Base-by-base conservation (phyloP, 2,797 vertebrate species). In the Manis javanica region DNA sequence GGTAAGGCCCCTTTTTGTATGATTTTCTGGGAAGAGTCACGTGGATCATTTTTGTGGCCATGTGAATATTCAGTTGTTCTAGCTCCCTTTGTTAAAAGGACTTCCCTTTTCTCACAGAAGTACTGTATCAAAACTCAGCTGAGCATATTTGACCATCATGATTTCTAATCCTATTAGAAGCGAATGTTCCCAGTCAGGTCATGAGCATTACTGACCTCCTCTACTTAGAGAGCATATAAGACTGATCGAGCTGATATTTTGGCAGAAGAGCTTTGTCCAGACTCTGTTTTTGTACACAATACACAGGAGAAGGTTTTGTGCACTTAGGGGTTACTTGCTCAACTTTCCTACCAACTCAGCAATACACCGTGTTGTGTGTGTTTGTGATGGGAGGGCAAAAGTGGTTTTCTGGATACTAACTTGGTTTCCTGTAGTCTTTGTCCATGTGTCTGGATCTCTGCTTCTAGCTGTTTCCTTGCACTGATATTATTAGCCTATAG, bases 81-180 rank as follows among this genome's bases (percentile, higher is more conserved):
- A 78, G 29, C 12, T 86, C 4, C 9, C 19, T 79, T 75, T 79
- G 14, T 77, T 68, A n/a, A 85, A 86, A 91, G 83, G 13, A 72
- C 49, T 63, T 91, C 66, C 42, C 42, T 86, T 89, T 83, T 21
- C 37, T 29, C 29, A 21, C 66, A 75, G 59, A 87, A 84, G 84
- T 84, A 81, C 13, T 87, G 93, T 66, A n/a, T 87, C 18, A 89
- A 86, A 91, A 79, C 29, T 87, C 24, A 92, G 31, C 21, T 95
- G 53, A 75, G 64, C 24, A 18, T n/a, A 51, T 69, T 59, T 5
- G 21, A 92, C 26, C 26, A 77, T 39, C 81, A 37, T 10, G 23
- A 63, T 46, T 84, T 93, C 93, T 77, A 89, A 29, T 83, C 31
- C 23, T 59, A 24, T 59, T 66, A 42, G 39, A 81, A 90, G 29